Conservation (phyloP, 2,888 invertebrate species). For the Teleiodes luculella region DNA sequence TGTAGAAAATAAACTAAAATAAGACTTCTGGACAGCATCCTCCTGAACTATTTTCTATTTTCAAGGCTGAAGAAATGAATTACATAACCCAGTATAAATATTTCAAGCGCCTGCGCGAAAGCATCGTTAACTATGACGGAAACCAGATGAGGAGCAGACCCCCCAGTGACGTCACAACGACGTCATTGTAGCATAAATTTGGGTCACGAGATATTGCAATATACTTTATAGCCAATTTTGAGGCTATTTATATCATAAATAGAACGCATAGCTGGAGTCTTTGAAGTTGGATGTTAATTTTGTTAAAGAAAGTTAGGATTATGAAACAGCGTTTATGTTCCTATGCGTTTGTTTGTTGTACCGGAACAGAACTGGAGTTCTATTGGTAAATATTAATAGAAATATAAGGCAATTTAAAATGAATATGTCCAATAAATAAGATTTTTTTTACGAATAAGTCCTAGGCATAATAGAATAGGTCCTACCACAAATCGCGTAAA, state of each 20-base stretch:
- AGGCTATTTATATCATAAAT: conserved; percentile 44
- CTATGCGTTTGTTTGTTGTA: too few species aligned
- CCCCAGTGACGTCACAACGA: conserved; percentile 54
- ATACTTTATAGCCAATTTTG: conserved; percentile 61
- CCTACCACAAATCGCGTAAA: too few species aligned
- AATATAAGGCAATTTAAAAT: too few species aligned
- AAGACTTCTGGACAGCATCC: not conserved
- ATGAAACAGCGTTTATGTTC: too few species aligned
- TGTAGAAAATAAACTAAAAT: not conserved
- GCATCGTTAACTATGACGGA: conserved; percentile 25
- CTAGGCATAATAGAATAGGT: too few species aligned
- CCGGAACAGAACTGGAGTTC: too few species aligned
- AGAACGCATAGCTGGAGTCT: not conserved
- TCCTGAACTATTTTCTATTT: not conserved
- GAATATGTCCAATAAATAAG: too few species aligned
- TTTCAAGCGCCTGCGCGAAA: not conserved
- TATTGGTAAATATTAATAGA: too few species aligned
- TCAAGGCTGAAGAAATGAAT: not conserved
- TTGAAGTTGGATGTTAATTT: not conserved
- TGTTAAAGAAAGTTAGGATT: not conserved
- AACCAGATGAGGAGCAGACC: conserved; percentile 50
- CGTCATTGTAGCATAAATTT: conserved; percentile 59
- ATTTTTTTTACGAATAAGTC: too few species aligned
- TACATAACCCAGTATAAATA: not conserved
- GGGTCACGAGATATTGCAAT: conserved; percentile 66